A percentile compares a stretch with the other conserved stretches of the same genome.
Conservation (phyloP, 2,888 invertebrate genomes). For the Dioctria linearis region DNA sequence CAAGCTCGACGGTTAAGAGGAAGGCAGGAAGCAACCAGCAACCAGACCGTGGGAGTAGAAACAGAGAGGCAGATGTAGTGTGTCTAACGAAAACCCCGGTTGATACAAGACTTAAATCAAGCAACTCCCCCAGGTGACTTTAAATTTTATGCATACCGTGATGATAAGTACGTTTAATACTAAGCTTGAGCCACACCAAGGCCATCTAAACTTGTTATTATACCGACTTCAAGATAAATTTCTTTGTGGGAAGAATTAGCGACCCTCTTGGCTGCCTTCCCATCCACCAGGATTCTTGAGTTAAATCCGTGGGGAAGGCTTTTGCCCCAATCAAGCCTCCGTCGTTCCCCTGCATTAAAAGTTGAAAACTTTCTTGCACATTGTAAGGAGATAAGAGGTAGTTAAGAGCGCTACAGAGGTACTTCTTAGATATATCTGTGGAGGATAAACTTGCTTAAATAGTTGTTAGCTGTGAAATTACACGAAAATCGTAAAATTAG, state of each 20-base stretch:
- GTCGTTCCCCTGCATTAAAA: constrained; percentile 33
- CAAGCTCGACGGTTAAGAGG: background rate
- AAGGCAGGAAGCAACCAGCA: background rate
- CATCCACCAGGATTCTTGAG: constrained; percentile 12
- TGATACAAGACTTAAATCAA: constrained; percentile 49
- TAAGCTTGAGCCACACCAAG: constrained; percentile 45
- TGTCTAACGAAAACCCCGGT: constrained; percentile 1
- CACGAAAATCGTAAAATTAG: constrained; percentile 57
- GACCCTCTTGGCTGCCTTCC: constrained; percentile 7
- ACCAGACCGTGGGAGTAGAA: background rate
- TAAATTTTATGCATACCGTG: constrained; percentile 57
- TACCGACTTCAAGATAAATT: constrained; percentile 54
- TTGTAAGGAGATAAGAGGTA: constrained; percentile 49
- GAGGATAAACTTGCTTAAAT: constrained; percentile 52
- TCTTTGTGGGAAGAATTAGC: constrained; percentile 57
- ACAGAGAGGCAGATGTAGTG: constrained; percentile 16
- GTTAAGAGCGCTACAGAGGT: constrained; percentile 45
- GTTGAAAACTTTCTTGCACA: constrained; percentile 52
- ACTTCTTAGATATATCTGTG: constrained; percentile 42
- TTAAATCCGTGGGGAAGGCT: constrained; percentile 20
- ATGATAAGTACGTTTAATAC: constrained; percentile 58
- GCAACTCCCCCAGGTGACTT: constrained; percentile 58
- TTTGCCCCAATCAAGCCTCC: constrained; percentile 26
- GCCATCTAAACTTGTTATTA: constrained; percentile 34
- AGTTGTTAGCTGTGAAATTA: constrained; percentile 56